phyloP scores from a whole-genome alignment of 2,113 vertebrate species.

The Phocoena phocoena region DNA sequence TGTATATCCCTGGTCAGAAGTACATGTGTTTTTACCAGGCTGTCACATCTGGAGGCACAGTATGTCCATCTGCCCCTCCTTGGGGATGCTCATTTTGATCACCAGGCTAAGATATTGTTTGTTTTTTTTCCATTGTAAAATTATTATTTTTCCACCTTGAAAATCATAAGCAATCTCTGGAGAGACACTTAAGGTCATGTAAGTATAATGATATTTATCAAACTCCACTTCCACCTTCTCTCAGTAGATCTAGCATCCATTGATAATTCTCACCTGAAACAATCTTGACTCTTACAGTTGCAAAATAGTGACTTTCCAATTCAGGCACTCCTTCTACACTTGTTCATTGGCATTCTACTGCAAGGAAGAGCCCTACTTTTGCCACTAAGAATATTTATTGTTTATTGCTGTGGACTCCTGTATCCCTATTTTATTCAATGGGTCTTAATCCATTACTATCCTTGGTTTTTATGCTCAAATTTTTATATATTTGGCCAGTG shows the following conservation, averaged over 20 bases:
- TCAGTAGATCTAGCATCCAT: not conserved
- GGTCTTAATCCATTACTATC: not conserved
- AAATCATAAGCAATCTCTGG: not conserved
- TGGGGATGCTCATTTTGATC: not conserved
- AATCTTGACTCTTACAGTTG: not conserved
- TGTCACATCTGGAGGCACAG: not conserved
- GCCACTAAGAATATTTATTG: not conserved
- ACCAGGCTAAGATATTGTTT: not conserved
- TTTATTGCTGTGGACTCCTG: not conserved
- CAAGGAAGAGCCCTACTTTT: not conserved
- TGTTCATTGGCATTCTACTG: not conserved
- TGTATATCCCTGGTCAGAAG: not conserved
- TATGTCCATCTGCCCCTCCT: not conserved
- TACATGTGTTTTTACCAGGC: not conserved
- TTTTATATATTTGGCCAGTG: not conserved
- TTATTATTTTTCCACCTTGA: not conserved
- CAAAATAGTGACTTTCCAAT: not conserved
- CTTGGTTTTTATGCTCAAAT: not conserved
- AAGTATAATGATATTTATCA: not conserved
- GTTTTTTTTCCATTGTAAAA: not conserved
- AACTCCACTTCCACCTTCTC: not conserved
- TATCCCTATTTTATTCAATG: not conserved
- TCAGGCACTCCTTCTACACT: not conserved
- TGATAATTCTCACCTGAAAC: not conserved
- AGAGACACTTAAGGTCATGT: not conserved